Percentiles rank a stretch among this genome's conserved stretches.
Evolutionary conservation across 2,113 vertebrate species (phyloP).

Genomic region (Elephas maximus): DNA sequence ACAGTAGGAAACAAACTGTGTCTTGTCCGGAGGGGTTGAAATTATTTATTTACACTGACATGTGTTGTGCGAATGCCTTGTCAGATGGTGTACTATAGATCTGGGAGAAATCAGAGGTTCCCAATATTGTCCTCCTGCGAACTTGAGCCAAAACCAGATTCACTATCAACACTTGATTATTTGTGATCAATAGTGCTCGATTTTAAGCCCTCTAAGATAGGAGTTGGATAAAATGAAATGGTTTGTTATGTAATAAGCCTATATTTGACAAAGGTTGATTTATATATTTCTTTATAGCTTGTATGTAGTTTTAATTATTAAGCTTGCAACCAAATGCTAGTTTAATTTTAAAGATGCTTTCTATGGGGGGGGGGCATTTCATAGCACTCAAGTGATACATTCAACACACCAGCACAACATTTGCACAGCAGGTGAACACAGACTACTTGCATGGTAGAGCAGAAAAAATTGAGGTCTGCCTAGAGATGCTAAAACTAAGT

Average conservation of each 20-base stretch:
- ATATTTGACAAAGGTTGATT: not conserved
- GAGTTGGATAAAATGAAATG: not conserved
- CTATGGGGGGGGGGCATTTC: rapidly evolving
- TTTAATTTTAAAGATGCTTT: slow-evolving; percentile 6
- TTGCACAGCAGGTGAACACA: not conserved
- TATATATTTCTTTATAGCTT: not conserved
- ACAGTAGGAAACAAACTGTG: not conserved
- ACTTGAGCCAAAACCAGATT: not conserved
- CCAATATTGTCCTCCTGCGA: not conserved
- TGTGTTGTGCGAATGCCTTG: not conserved
- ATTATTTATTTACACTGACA: not conserved
- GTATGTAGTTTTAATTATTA: not conserved
- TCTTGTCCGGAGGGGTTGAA: not conserved
- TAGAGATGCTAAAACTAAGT: not conserved
- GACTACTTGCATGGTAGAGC: not conserved
- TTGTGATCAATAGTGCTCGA: not conserved
- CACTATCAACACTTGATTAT: not conserved
- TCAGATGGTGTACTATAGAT: not conserved
- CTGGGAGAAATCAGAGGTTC: not conserved
- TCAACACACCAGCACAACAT: not conserved
- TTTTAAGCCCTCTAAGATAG: not conserved
- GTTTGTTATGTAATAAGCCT: not conserved
- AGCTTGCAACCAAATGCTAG: not conserved
- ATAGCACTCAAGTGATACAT: not conserved
- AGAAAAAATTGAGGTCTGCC: not conserved